Conservation (phyloP, 2,113 vertebrate genomes). For the Podocnemis expansa region DNA sequence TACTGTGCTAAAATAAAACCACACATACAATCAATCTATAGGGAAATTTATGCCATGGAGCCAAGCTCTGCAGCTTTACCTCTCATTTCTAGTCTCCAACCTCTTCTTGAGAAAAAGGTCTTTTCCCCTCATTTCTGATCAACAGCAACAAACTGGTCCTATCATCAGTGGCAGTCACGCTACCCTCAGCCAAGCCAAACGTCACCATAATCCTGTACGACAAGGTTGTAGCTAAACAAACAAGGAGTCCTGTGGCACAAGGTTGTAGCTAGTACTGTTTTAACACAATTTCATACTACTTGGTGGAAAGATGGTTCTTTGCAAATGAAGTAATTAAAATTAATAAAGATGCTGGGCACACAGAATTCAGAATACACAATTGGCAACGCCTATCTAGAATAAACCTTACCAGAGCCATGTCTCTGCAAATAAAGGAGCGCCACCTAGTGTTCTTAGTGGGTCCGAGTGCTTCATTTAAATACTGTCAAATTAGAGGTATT, state of each 20-base stretch:
- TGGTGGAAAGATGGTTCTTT: not conserved
- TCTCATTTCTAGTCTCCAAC: not conserved
- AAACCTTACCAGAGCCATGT: fast-evolving
- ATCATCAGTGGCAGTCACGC: not conserved
- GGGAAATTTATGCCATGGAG: not conserved
- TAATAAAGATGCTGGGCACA: not conserved
- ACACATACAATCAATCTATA: not conserved
- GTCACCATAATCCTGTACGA: not conserved
- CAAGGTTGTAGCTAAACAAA: not conserved
- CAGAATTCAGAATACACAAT: not conserved
- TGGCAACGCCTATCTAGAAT: not conserved
- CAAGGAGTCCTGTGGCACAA: not conserved
- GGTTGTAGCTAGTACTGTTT: not conserved
- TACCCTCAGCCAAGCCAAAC: not conserved
- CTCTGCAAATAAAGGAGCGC: constrained; percentile 27
- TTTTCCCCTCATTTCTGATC: not conserved
- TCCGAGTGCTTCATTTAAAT: not conserved
- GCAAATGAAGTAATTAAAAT: not conserved
- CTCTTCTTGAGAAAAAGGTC: not conserved
- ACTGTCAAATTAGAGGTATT: not conserved
- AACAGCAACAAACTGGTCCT: not conserved
- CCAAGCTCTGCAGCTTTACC: not conserved
- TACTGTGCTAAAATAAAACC: not conserved
- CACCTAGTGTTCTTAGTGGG: constrained; percentile 62
- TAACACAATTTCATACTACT: not conserved